phyloP scores from a whole-genome alignment of 2,113 vertebrate species.

The Nanger granti region DNA sequence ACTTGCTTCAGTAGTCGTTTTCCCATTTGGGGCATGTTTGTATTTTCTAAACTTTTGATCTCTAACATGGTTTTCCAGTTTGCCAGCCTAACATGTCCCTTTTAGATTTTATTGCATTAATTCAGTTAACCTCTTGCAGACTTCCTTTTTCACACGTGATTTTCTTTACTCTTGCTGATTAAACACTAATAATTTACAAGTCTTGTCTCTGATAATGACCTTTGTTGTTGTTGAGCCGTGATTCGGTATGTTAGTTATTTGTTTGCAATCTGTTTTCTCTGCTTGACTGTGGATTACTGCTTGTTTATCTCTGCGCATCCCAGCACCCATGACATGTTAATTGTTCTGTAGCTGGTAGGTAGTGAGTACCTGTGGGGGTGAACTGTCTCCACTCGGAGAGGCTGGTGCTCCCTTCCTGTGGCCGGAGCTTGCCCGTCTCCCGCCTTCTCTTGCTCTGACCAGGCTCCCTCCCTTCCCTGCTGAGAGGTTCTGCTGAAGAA shows the following conservation, averaged over 20 bases:
- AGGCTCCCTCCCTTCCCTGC: background rate
- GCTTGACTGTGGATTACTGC: background rate
- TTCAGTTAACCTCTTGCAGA: background rate
- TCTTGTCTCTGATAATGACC: background rate
- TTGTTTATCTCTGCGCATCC: background rate
- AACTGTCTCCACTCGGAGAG: background rate
- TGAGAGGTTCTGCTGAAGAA: background rate
- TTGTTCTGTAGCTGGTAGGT: background rate
- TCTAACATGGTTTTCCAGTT: background rate
- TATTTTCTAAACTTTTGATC: background rate
- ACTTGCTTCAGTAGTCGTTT: background rate
- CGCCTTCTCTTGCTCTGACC: background rate
- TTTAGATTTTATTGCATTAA: background rate
- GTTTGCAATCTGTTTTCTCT: background rate
- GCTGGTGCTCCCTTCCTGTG: background rate
- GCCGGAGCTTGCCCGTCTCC: background rate
- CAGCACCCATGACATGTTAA: background rate
- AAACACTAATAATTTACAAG: background rate
- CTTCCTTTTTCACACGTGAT: background rate
- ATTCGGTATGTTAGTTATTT: background rate
- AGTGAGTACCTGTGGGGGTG: background rate
- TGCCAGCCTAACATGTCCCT: background rate
- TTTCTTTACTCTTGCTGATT: background rate
- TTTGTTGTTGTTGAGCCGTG: background rate
- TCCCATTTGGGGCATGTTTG: background rate